These are phyloP conservation scores for Argynnis bischoffii DNA, from an alignment of 2,888 invertebrate genomes.

Conservation along the genomic window DNA sequence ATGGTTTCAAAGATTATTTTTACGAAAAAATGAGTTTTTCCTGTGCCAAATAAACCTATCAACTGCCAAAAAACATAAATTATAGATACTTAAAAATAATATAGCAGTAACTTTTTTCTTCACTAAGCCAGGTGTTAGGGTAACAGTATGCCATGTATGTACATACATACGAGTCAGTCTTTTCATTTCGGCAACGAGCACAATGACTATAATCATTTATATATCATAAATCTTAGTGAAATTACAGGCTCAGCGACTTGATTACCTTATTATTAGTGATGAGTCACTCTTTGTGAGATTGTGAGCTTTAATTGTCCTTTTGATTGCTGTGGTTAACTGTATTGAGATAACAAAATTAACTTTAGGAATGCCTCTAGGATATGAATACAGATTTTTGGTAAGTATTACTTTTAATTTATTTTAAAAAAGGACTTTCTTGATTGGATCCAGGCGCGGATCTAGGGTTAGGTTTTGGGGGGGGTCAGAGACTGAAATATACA, in stretches of 20 bases:
- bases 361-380: not conserved
- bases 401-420: too few species aligned
- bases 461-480: too few species aligned
- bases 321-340: not conserved
- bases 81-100: conserved; percentile 1
- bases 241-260: conserved; percentile 68
- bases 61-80: not conserved
- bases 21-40: too few species aligned
- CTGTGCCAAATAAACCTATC: too few species aligned
- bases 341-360: conserved; percentile 5
- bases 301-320: conserved; percentile 14
- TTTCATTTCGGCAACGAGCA: conserved; percentile 66
- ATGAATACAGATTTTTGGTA: too few species aligned
- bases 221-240: conserved; percentile 70
- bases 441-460: too few species aligned
- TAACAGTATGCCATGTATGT: conserved; percentile 41
- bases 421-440: too few species aligned
- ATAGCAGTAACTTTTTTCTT: not conserved
- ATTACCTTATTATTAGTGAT: conserved; percentile 60
- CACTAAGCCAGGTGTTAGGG: conserved; percentile 15
- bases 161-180: conserved; percentile 25
- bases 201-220: conserved; percentile 72
- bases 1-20: too few species aligned
- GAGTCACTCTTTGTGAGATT: conserved; percentile 51
- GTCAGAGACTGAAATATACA: too few species aligned